phyloP scores from a whole-genome alignment of 2,113 vertebrate species.

The Anguilla japonica region DNA sequence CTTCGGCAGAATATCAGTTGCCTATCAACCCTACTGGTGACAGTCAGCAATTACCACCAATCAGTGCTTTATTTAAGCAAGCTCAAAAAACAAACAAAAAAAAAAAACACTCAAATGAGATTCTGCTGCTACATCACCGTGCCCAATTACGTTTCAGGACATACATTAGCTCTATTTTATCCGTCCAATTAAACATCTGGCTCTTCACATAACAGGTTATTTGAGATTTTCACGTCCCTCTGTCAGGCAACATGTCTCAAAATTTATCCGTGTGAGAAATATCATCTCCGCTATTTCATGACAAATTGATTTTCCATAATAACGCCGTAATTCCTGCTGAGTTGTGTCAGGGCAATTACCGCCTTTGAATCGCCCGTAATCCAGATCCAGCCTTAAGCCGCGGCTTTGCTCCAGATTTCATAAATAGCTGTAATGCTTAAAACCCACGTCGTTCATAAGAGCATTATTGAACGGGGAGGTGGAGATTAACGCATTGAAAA shows the following conservation, averaged over 20 bases:
- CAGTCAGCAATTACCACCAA: no score
- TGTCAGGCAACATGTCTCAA: not conserved
- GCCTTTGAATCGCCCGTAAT: not conserved
- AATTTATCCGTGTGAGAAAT: not conserved
- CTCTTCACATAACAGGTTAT: not conserved
- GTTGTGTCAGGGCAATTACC: not conserved
- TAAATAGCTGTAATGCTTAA: not conserved
- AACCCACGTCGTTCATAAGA: not conserved
- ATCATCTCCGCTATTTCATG: not conserved
- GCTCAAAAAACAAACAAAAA: no score
- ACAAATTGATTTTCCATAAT: not conserved
- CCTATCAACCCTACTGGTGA: no score
- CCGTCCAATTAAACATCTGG: not conserved
- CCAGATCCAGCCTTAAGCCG: not conserved
- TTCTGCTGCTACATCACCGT: no score
- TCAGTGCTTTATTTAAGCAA: no score
- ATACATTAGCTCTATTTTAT: not conserved
- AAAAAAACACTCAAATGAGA: no score
- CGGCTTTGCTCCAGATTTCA: not conserved
- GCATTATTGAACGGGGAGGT: not conserved
- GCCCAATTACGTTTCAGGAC: not conserved
- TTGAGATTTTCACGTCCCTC: not conserved
- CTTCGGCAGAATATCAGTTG: no score
- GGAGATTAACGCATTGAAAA: not conserved
- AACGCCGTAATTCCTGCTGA: not conserved